Evolutionary conservation across 2,888 invertebrate species (phyloP).

Genomic region (Limnephilus lunatus): DNA sequence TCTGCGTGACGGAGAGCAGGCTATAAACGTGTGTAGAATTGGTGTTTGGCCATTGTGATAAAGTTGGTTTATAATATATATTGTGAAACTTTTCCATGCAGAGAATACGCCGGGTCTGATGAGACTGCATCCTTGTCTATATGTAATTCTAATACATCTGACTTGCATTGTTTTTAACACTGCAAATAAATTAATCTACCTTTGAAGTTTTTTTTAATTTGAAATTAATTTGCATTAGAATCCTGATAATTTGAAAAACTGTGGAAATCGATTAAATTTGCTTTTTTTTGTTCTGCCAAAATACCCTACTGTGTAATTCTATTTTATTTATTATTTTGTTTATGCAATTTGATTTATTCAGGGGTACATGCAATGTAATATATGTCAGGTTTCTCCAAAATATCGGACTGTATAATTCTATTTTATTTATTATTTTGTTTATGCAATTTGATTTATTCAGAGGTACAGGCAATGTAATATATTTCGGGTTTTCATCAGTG

Average conservation of each 20-base stretch:
- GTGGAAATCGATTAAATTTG: no score
- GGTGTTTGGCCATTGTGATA: constrained; percentile 37
- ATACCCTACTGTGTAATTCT: no score
- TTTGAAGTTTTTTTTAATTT: background rate
- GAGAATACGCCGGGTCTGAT: constrained; percentile 21
- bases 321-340: background rate
- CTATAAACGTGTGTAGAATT: background rate
- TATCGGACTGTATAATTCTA: no score
- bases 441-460: background rate
- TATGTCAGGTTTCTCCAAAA: background rate
- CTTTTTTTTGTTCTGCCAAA: no score
- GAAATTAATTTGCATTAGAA: background rate
- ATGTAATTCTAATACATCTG: background rate
- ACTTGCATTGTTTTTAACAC: background rate
- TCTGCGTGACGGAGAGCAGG: background rate
- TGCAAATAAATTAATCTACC: background rate
- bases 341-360: background rate
- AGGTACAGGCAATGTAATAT: background rate
- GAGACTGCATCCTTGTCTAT: background rate
- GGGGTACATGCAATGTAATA: background rate
- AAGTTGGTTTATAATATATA: background rate
- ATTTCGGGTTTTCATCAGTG: background rate
- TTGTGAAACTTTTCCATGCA: constrained; percentile 28
- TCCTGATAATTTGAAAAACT: background rate
- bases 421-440: background rate